Percentiles rank a stretch among this genome's conserved stretches.
These are phyloP conservation scores for Symphodus melops DNA, from an alignment of 2,113 vertebrate species.

Conservation along the genomic window DNA sequence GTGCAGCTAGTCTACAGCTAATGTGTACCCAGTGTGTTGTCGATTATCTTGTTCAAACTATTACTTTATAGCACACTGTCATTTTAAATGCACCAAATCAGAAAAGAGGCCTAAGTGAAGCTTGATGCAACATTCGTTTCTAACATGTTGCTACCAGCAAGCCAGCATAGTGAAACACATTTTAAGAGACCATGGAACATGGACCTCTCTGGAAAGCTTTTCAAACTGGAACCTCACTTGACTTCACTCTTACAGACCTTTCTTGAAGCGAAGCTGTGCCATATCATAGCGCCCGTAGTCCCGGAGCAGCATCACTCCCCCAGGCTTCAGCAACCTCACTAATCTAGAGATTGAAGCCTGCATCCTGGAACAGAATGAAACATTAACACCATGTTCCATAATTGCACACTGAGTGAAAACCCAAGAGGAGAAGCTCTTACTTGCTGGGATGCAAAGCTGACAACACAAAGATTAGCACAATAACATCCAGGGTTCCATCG, in stretches of 20 bases:
- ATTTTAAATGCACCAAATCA: no score
- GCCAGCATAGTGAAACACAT: no score
- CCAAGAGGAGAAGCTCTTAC: conserved; percentile 78
- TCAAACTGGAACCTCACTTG: neutral
- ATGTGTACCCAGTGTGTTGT: no score
- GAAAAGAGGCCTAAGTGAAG: no score
- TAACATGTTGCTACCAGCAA: no score
- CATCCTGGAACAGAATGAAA: conserved; percentile 84
- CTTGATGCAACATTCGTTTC: no score
- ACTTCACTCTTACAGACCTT: conserved; percentile 82
- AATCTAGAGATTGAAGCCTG: conserved; percentile 85
- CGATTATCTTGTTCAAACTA: no score
- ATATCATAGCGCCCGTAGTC: conserved; percentile 98
- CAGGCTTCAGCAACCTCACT: conserved; percentile 89
- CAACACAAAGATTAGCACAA: conserved; percentile 96
- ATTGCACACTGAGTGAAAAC: neutral
- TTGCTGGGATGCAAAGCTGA: conserved; percentile 93
- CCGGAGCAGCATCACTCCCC: conserved; percentile 91
- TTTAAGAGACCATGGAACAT: no score
- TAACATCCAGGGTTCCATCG: conserved; percentile 86
- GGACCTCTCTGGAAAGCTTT: neutral
- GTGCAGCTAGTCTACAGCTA: neutral
- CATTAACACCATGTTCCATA: conserved; percentile 1
- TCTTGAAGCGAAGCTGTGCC: conserved; percentile 97
- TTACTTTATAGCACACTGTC: no score